These are phyloP conservation scores for Heliocidaris erythrogramma DNA, from an alignment of 35 echinoderm and acorn worm genomes.

Conservation along the genomic window DNA sequence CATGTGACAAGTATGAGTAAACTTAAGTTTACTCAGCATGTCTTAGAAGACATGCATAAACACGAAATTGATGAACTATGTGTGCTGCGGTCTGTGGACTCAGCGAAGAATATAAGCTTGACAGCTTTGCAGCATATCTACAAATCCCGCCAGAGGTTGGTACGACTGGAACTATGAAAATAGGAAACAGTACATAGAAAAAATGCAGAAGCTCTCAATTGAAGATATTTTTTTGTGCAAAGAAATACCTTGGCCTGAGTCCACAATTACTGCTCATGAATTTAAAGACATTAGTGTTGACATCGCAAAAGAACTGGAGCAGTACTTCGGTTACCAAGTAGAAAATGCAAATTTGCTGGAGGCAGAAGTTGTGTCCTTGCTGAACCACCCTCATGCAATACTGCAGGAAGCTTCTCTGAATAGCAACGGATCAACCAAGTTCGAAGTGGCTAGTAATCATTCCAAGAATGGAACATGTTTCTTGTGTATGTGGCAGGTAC, in stretches of 20 bases:
- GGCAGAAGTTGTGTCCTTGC: neutral
- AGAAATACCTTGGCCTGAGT: neutral
- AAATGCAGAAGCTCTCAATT: neutral
- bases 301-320: neutral
- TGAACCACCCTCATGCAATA: neutral
- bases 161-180: neutral
- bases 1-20: constrained; percentile 17
- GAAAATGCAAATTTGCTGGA: neutral
- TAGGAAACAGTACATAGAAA: neutral
- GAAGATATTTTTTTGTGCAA: neutral
- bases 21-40: neutral
- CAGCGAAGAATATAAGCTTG: neutral
- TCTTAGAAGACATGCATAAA: neutral
- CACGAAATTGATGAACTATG: constrained; percentile 14
- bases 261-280: neutral
- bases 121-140: neutral
- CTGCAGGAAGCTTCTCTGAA: neutral
- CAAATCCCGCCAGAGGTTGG: neutral
- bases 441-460: neutral
- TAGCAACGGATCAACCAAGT: neutral
- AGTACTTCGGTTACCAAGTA: neutral
- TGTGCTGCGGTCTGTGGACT: neutral
- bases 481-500: neutral
- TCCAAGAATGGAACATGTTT: neutral
- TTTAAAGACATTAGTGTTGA: neutral